Evolutionary conservation across 2,797 vertebrate species (phyloP), one percentile per base, ranked within the genome.

Genomic region (Fratercula arctica): DNA sequence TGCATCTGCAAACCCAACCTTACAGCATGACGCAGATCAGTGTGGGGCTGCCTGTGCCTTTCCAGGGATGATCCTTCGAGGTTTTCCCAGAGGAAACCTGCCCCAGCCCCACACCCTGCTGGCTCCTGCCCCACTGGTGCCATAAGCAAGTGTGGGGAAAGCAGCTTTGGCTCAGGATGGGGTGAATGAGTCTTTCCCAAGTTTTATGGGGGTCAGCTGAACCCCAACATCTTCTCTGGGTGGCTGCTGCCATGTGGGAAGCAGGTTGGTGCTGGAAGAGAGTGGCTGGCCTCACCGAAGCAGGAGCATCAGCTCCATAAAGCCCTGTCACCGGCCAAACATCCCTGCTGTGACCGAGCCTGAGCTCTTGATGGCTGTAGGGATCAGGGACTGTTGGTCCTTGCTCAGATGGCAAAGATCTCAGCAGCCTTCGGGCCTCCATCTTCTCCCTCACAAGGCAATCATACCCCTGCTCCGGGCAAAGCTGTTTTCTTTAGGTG

Each of bases 401-500:
- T 57, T 16, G n/a, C 39, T 50, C 59, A 50, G 25, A 26, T 11
- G 29, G 43, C 37, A 64, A 81, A 74, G 20, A 21, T 16, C 29
- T 76, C 28, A 31, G 12, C 21, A 83, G 10, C 10, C 7, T 85
- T 92, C 39, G 56, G 43, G 7, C 16, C 29, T 63, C 43, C 13
- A 33, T 11, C 35, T 54, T 26, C 39, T 67, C 15, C 39, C 46
- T 73, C n/a, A 10, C 14, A 48, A 64, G 37, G 48, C 83, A 56
- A 8, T 1, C 17, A 11, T 24, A 18, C 21, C 35, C 16, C 14
- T 2, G 8, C 45, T 37, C 51, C 2, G 4, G 15, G 28, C 29
- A 83, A 79, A 90, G 63, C 41, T 43, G 39, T 74, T 93, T 73
- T 70, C 77, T 93, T 82, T 41, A 23, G 23, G 13, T 50, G 48